These are phyloP conservation scores for Chaetophractus vellerosus DNA, from an alignment of 2,797 vertebrate genomes.

Conservation along the genomic window DNA sequence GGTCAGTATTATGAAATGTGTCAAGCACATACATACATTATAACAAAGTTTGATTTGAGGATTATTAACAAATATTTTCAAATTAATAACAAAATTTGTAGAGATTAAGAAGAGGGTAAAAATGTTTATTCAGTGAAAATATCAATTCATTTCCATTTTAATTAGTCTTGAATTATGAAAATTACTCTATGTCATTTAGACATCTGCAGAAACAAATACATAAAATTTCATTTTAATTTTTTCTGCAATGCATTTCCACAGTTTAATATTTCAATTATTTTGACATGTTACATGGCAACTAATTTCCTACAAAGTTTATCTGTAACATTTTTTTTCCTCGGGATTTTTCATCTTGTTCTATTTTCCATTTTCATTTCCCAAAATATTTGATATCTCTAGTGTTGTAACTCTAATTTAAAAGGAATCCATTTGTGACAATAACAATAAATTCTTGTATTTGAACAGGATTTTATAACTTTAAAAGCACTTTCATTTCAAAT, in stretches of 20 bases:
- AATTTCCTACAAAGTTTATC: background rate
- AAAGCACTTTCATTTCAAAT: slow-evolving; percentile 61
- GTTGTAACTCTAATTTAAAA: slow-evolving; percentile 9
- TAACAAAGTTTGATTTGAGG: background rate
- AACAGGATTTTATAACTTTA: slow-evolving; percentile 29
- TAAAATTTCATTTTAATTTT: background rate
- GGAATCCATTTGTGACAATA: background rate
- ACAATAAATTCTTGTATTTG: slow-evolving; percentile 33
- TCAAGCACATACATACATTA: rapidly evolving
- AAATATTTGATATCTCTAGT: slow-evolving; percentile 4
- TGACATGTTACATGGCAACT: background rate
- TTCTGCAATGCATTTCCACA: background rate
- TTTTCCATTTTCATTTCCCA: slow-evolving; percentile 40
- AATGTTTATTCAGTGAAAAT: background rate
- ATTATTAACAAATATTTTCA: background rate
- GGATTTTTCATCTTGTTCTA: slow-evolving; percentile 27
- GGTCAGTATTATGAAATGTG: background rate
- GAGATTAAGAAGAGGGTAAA: background rate
- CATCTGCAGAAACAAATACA: slow-evolving; percentile 25
- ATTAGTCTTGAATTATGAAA: background rate
- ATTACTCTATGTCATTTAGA: background rate
- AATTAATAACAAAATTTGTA: background rate
- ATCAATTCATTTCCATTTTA: background rate
- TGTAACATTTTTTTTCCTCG: slow-evolving; percentile 4
- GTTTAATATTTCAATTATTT: slow-evolving; percentile 31